These are phyloP conservation scores for Microctonus brassicae DNA, from an alignment of 2,888 invertebrate species.

Conservation along the genomic window DNA sequence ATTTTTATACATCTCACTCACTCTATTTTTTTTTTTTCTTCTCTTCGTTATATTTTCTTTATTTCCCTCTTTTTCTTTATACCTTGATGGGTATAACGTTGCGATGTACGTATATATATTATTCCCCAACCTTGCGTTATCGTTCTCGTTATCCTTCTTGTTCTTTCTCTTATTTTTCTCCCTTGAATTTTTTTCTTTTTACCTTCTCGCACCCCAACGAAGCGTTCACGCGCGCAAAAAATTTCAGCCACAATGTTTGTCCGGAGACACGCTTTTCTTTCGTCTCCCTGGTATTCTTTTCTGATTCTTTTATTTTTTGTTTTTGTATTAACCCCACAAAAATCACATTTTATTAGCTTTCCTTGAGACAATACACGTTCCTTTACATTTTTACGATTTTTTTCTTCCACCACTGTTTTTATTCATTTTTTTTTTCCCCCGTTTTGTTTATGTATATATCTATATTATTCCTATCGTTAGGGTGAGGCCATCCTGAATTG, in stretches of 20 bases:
- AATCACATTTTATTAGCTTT: constrained; percentile 32
- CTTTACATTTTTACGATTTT: constrained; percentile 1
- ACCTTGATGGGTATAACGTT: neutral
- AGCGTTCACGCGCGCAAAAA: constrained; percentile 30
- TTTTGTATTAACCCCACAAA: neutral
- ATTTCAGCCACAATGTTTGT: constrained; percentile 24
- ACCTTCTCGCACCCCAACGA: constrained; percentile 20
- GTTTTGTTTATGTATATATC: neutral
- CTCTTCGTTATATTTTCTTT: neutral
- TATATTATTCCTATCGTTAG: neutral
- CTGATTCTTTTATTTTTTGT: neutral
- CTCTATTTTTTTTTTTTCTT: neutral
- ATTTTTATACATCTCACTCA: neutral
- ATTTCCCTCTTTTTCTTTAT: neutral
- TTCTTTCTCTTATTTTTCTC: neutral
- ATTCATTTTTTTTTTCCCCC: neutral
- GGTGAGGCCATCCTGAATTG: neutral
- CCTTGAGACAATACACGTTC: constrained; percentile 24
- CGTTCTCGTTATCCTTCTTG: neutral
- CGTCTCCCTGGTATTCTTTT: constrained; percentile 3
- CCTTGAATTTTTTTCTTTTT: constrained; percentile 1
- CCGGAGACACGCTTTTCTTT: constrained; percentile 26
- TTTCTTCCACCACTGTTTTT: neutral
- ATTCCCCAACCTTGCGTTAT: neutral
- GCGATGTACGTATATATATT: no score